Percentiles rank a stretch among this genome's conserved stretches.
phyloP scores from a whole-genome alignment of 2,797 vertebrate species.

The Paguma larvata region DNA sequence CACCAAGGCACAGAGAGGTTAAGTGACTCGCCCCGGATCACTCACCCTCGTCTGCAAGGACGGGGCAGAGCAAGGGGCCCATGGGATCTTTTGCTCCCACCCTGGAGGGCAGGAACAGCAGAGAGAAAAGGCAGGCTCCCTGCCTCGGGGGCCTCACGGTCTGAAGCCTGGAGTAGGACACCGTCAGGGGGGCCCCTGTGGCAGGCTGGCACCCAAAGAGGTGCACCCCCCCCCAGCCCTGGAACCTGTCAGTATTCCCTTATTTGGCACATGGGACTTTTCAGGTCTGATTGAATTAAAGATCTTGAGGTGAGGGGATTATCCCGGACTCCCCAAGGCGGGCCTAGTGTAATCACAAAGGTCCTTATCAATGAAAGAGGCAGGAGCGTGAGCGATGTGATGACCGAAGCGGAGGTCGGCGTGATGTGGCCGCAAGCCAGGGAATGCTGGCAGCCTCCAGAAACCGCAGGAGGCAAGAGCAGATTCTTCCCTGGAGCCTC shows the following conservation, averaged over 20 bases:
- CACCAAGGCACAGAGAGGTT: background rate
- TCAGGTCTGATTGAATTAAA: background rate
- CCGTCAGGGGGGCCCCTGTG: background rate
- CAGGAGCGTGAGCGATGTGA: background rate
- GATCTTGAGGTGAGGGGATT: background rate
- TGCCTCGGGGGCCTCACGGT: background rate
- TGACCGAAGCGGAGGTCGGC: background rate
- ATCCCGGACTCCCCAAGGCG: background rate
- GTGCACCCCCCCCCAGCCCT: background rate
- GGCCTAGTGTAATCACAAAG: background rate
- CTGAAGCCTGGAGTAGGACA: background rate
- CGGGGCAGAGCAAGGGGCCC: background rate
- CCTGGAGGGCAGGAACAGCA: background rate
- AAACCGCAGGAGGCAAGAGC: background rate
- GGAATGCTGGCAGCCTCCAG: background rate
- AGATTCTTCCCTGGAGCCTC: background rate
- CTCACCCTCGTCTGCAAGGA: background rate
- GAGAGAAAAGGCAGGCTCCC: background rate
- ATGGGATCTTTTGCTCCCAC: fast-evolving
- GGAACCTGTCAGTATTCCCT: background rate
- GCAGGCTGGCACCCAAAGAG: background rate
- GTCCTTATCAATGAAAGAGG: background rate
- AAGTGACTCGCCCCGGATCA: background rate
- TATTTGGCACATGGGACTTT: background rate
- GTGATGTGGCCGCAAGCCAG: background rate